Conservation (phyloP, 1,140 invertebrate species). For the Tyrophagus putrescentiae region DNA sequence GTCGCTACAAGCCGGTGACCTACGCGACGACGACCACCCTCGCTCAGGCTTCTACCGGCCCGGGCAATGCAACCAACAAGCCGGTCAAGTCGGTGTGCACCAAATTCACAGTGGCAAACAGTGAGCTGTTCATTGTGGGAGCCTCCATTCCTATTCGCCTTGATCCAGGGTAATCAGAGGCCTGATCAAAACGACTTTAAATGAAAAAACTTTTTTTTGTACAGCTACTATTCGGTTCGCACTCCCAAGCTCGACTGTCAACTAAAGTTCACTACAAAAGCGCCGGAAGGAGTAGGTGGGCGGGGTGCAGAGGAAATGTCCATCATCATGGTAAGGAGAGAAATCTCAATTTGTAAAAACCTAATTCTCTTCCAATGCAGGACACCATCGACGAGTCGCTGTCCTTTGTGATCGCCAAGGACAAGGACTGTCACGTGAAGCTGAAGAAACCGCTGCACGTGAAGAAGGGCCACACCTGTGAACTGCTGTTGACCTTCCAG, state of each 20-base stretch:
- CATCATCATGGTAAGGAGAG: slow-evolving; percentile 22
- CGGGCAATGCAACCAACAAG: slow-evolving; percentile 6
- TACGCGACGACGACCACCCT: slow-evolving; percentile 24
- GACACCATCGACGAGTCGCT: slow-evolving; percentile 25
- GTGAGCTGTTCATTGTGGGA: slow-evolving; percentile 29
- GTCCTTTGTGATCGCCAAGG: slow-evolving; percentile 25
- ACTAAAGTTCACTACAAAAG: slow-evolving; percentile 27
- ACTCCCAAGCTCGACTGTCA: slow-evolving; percentile 28
- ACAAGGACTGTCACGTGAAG: slow-evolving; percentile 29
- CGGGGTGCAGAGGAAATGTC: slow-evolving; percentile 23
- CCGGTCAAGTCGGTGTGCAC: slow-evolving; percentile 23
- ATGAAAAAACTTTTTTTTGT: slow-evolving; percentile 6
- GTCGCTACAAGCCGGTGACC: slow-evolving; percentile 27
- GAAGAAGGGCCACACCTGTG: slow-evolving; percentile 27
- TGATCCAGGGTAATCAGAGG: slow-evolving; percentile 25
- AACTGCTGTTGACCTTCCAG: slow-evolving; percentile 26
- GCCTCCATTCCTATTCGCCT: slow-evolving; percentile 28
- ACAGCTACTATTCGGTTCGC: slow-evolving; percentile 26
- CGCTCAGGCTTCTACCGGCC: neutral
- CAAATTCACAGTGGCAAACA: slow-evolving; percentile 27
- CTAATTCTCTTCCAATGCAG: neutral
- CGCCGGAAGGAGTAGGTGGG: slow-evolving; percentile 15
- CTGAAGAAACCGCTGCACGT: slow-evolving; percentile 28
- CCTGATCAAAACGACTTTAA: neutral
- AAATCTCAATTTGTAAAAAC: neutral